Conservation (phyloP, 2,113 vertebrate species). For the Rostratula benghalensis region DNA sequence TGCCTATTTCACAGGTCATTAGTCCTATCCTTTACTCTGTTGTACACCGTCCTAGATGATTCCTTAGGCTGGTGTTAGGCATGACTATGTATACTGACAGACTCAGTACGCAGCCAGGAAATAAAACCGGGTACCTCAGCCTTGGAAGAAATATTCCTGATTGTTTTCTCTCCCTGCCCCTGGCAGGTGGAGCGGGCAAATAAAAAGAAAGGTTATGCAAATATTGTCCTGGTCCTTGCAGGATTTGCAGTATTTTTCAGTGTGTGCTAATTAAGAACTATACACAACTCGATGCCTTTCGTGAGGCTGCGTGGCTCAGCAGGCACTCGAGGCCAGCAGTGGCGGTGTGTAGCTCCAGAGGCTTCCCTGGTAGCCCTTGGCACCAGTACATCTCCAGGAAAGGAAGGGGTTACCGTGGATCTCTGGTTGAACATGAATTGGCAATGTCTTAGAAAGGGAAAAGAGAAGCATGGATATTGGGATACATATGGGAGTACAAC, state of each 20-base stretch:
- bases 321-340: background rate
- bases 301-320: background rate
- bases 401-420: background rate
- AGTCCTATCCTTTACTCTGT: background rate
- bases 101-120: background rate
- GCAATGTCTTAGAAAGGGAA: background rate
- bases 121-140: background rate
- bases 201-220: background rate
- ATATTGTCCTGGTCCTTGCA: background rate
- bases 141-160: background rate
- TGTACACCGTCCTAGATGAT: background rate
- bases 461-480: accelerated
- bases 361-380: background rate
- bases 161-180: background rate
- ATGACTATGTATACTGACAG: background rate
- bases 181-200: background rate
- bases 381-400: background rate
- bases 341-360: background rate
- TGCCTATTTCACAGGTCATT: slow-evolving; percentile 43
- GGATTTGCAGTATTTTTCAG: background rate
- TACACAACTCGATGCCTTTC: background rate
- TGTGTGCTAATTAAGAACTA: background rate
- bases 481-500: background rate
- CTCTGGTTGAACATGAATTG: background rate
- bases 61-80: background rate